Percentiles rank a stretch among this genome's conserved stretches.
Evolutionary conservation across 2,888 invertebrate species (phyloP).

Genomic region (Linnaemya tessellans): DNA sequence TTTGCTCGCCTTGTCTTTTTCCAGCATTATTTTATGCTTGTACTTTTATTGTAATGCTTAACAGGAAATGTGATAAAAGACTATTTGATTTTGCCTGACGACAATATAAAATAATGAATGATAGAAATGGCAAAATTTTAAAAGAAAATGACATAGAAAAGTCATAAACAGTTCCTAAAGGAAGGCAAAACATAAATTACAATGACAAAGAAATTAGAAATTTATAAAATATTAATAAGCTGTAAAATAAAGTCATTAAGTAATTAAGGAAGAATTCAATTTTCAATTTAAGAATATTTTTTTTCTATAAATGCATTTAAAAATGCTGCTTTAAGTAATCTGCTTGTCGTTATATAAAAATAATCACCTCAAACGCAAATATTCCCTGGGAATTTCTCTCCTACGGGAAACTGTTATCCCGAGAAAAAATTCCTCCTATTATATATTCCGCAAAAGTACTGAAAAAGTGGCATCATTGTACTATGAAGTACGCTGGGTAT

Average conservation of each 20-base stretch:
- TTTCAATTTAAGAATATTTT: background rate
- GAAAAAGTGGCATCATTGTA: no score
- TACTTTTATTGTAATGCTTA: slow-evolving; percentile 15
- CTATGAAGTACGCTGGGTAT: no score
- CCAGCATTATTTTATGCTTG: background rate
- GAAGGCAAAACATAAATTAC: background rate
- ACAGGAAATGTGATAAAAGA: slow-evolving; percentile 46
- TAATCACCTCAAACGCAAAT: no score
- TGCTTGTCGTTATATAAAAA: no score
- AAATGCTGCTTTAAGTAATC: no score
- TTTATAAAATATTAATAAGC: background rate
- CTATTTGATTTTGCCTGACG: slow-evolving; percentile 50
- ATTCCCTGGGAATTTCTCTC: no score
- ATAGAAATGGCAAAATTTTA: background rate
- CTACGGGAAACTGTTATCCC: no score
- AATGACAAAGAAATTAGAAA: background rate
- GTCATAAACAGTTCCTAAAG: background rate
- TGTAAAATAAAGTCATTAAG: background rate
- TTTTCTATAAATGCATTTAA: background rate
- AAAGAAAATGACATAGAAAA: slow-evolving; percentile 1
- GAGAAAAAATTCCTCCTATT: no score
- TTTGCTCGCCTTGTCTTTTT: slow-evolving; percentile 2
- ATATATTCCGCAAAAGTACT: no score
- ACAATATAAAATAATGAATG: slow-evolving; percentile 9
- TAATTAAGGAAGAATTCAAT: background rate